Base-by-base conservation (phyloP, 2,113 vertebrate genomes). In the Erythrocercus mccallii region DNA sequence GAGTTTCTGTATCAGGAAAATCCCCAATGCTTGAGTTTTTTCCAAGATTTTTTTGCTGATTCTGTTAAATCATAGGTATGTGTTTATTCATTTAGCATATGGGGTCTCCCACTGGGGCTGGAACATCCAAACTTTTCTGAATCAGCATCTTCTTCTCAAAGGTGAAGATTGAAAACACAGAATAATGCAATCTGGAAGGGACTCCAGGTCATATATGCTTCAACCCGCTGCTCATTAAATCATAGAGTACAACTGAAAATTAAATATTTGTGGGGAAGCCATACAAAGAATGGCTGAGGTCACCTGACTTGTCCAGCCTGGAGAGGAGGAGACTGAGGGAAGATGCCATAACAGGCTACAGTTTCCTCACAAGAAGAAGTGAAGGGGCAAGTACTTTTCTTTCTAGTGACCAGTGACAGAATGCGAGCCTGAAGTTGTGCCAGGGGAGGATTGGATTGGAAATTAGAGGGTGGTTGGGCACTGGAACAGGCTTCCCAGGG, bases 361-460 rank as follows among this genome's bases (percentile, higher is more conserved):
- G 11, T 8, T 56, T n/a, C 14, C 40, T 35, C 20, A 3, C 1
- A 0, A 57, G 19, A 8, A 22, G 10, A 66, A 53, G 16, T 8
- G 12, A 48, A 30, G 7, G 37, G 7, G 6, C 5, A 66, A 33
- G 9, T 17, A n/a, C 10, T 35, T 23, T 73, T 28, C 33, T 51
- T 37, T 53, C 37, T 30, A 9, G 44, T 14, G 27, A 33, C 33
- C 37, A 30, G 15, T 20, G 60, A 28, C 68, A 38, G 18, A 44
- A 69, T 18, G n/a, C 0, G 0, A 51, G 12, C 23, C 11, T 17
- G 37, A 33, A 16, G 6, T 20, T 73, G 33, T 12, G 45, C n/a
- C 38, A 51, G 23, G 7, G 60, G 3, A 38, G 13, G 28, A n/a
- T 33, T 58, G 44, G 37, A 10, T 45, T 24, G 28, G 44, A 38